These are phyloP conservation scores for Helicoverpa assulta DNA, from an alignment of 2,888 invertebrate genomes.

Conservation along the genomic window DNA sequence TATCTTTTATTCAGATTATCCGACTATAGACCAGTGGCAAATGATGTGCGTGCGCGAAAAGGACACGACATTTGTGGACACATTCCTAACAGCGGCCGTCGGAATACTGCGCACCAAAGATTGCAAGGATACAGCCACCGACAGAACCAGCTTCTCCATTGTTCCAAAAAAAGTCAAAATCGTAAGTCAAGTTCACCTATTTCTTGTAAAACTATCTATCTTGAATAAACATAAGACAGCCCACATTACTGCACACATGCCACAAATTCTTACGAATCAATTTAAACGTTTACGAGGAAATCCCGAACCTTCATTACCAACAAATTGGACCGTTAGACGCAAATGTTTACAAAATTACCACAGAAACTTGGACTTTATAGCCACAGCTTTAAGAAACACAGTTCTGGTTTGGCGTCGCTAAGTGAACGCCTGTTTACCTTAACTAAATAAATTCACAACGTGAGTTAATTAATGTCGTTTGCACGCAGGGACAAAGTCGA, in stretches of 20 bases:
- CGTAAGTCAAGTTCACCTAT: constrained; percentile 82
- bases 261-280: constrained; percentile 56
- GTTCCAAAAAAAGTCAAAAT: constrained; percentile 94
- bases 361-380: constrained; percentile 19
- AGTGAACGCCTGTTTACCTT: constrained; percentile 46
- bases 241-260: constrained; percentile 40
- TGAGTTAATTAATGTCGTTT: constrained; percentile 58
- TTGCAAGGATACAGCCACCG: constrained; percentile 89
- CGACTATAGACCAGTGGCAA: constrained; percentile 94
- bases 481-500: constrained; percentile 94
- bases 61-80: constrained; percentile 95
- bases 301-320: constrained; percentile 41
- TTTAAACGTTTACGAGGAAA: constrained; percentile 56
- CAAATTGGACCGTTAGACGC: constrained; percentile 52
- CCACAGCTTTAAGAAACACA: not conserved
- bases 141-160: constrained; percentile 93
- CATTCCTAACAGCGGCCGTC: constrained; percentile 95
- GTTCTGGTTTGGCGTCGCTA: constrained; percentile 18
- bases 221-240: constrained; percentile 39
- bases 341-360: constrained; percentile 20
- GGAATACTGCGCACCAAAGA: constrained; percentile 92
- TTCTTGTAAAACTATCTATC: constrained; percentile 40
- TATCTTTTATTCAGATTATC: constrained; percentile 87
- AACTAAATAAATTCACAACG: constrained; percentile 58
- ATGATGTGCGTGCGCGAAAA: constrained; percentile 95